Conservation (phyloP, 2,113 vertebrate species). For the Felis chaus region DNA sequence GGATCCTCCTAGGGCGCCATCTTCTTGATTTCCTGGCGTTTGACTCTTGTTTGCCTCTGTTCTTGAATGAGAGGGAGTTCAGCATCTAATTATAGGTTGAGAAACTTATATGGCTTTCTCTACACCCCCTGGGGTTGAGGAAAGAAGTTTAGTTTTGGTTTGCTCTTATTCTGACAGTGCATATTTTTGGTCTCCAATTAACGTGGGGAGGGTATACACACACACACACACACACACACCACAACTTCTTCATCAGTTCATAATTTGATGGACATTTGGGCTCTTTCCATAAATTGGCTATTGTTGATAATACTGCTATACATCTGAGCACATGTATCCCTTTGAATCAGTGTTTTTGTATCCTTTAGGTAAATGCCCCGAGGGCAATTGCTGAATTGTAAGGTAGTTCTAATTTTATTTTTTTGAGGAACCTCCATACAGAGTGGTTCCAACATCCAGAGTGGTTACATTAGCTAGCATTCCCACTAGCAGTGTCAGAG, state of each 20-base stretch:
- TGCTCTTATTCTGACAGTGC: not conserved
- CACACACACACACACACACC: no score
- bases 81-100: not conserved
- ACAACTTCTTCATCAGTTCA: no score
- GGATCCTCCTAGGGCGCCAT: no score
- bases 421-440: not conserved
- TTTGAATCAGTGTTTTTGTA: no score
- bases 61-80: not conserved
- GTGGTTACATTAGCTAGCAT: not conserved
- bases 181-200: not conserved
- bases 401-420: not conserved
- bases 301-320: no score
- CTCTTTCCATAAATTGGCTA: no score
- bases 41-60: no score
- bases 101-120: not conserved
- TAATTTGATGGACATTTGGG: no score
- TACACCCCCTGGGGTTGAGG: not conserved
- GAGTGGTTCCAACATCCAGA: no score
- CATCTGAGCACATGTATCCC: no score
- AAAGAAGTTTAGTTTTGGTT: not conserved
- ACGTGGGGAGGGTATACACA: not conserved
- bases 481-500: not conserved
- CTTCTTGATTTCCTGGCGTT: no score
- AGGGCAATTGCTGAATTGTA: not conserved
- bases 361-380: no score